phyloP scores from a whole-genome alignment of 2,888 invertebrate genomes.

The Autographa pulchrina region DNA sequence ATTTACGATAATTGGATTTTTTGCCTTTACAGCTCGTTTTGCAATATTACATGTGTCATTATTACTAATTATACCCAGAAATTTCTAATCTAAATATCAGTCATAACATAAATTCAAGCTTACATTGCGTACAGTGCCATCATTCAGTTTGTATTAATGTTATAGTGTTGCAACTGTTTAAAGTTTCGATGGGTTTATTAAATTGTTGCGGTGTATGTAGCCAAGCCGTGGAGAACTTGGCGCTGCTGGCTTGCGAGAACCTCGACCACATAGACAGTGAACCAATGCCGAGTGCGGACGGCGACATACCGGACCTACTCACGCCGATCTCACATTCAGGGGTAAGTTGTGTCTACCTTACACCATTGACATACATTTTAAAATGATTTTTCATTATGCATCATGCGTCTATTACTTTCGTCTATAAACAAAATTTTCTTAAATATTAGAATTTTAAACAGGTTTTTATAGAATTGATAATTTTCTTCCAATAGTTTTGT shows the following conservation, averaged over 20 bases:
- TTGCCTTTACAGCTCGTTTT: too few relatives aligned
- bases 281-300: slow-evolving; percentile 71
- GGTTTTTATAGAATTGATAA: not conserved
- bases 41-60: not conserved
- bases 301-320: slow-evolving; percentile 81
- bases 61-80: not conserved
- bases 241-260: slow-evolving; percentile 82
- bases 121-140: not conserved
- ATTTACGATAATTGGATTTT: too few relatives aligned
- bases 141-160: not conserved
- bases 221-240: slow-evolving; percentile 84
- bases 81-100: not conserved
- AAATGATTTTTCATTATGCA: too few relatives aligned
- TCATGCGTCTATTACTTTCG: not conserved
- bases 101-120: not conserved
- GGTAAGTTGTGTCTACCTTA: slow-evolving; percentile 59
- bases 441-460: too few relatives aligned
- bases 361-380: too few relatives aligned
- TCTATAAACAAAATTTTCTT: too few relatives aligned
- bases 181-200: slow-evolving; percentile 1
- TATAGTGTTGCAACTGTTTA: not conserved
- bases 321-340: slow-evolving; percentile 85
- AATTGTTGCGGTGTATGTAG: slow-evolving; percentile 61
- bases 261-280: slow-evolving; percentile 81
- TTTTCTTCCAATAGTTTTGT: too few relatives aligned